Base-by-base conservation (phyloP, 53 echinoderm and acorn worm genomes). In the Echinarachnius parma region DNA sequence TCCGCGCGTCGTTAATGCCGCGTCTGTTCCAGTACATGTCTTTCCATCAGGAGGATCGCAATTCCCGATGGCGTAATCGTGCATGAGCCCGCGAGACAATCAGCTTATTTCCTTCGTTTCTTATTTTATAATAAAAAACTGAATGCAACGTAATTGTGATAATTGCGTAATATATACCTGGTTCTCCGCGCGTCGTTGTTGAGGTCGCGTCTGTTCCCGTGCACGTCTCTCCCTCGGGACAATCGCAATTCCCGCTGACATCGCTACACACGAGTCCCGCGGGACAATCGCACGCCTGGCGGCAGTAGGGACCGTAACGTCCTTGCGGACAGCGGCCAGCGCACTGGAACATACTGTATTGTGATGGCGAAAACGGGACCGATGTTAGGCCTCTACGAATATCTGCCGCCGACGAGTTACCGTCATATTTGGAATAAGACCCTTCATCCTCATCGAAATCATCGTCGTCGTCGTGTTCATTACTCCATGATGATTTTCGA, bases 171-270 rank as follows among this genome's bases (percentile, higher is more conserved):
- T n/a, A n/a, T n/a, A n/a, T n/a, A 52, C 69, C 50, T 69, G n/a
- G 31, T 14, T 9, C 35, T 49, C 33, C n/a, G 4, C 35, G 21
- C 19, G 32, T 37, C 21, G 52, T 69, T 11, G 69, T 53, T 34
- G 48, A 11, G 2, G 37, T 18, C 15, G 32, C n/a, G 13, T 21
- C 49, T 0, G 37, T 34, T 9, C 57, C 74, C 9, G 34, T 35
- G 57, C 74, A 72, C 2, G 56, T 57, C 39, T 54, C 57, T 1
- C 74, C 74, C 16, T 72, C 58, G 11, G 74, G 74, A 56, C 74
- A 72, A 26, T 57, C 55, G 23, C 74, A 72, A 42, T 72, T 56
- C 39, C 74, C 74, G 57, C 55, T 72, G 36, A 72, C 39, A n/a
- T 72, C 74, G 55, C 56, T 72, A 28, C 74, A 72, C 10, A 72